Percentiles rank a stretch among this genome's conserved stretches.
These are phyloP conservation scores for Agapornis canus DNA, from an alignment of 2,797 vertebrate genomes.

Conservation along the genomic window DNA sequence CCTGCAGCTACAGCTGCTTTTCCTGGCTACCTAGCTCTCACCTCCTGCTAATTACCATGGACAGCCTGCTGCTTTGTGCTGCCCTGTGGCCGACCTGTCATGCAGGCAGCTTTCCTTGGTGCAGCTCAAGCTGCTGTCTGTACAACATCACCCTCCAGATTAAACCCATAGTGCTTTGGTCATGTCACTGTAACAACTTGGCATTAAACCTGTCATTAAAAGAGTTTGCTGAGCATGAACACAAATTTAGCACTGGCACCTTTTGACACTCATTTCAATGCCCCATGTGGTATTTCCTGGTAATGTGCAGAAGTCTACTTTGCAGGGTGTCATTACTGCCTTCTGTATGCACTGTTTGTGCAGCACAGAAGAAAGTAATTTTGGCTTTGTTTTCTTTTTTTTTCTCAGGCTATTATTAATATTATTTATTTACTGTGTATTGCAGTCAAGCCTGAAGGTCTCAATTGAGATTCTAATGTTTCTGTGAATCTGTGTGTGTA, in stretches of 20 bases:
- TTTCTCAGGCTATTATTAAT: constrained; percentile 11
- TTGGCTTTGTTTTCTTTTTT: background rate
- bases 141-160: constrained; percentile 47
- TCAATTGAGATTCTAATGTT: constrained; percentile 16
- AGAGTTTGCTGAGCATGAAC: constrained; percentile 51
- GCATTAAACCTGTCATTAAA: constrained; percentile 73
- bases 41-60: constrained; percentile 45
- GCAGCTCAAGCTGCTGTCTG: constrained; percentile 17
- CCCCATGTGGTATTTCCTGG: constrained; percentile 8
- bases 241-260: constrained; percentile 44
- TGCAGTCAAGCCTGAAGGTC: background rate
- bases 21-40: background rate
- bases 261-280: constrained; percentile 66
- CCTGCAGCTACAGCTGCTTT: constrained; percentile 39
- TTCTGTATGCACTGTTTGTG: background rate
- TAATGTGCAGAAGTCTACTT: background rate
- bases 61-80: constrained; percentile 12
- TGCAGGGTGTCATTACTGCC: constrained; percentile 22
- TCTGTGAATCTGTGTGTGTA: background rate
- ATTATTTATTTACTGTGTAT: constrained; percentile 35
- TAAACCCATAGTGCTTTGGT: constrained; percentile 41
- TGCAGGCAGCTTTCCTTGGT: background rate
- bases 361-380: background rate
- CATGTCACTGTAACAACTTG: constrained; percentile 53
- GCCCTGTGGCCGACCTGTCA: constrained; percentile 20